These are phyloP conservation scores for Limnephilus rhombicus DNA, from an alignment of 2,888 invertebrate species.

Conservation along the genomic window DNA sequence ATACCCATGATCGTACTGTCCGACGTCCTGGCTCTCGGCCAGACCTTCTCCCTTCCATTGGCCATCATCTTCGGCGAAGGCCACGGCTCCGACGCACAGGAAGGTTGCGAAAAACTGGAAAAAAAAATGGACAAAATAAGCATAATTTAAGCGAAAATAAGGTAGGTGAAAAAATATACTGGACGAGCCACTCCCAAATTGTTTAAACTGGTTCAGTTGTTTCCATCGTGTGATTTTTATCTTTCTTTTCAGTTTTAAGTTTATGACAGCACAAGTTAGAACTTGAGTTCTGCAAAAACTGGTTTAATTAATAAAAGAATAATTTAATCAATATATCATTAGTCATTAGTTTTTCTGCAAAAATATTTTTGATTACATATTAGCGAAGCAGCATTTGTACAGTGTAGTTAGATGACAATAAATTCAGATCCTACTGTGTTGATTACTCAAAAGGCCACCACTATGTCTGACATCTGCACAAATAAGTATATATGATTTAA, in stretches of 20 bases:
- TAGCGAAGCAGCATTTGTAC: too few species aligned
- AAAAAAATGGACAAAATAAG: background rate
- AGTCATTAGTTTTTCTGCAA: background rate
- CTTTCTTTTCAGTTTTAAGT: background rate
- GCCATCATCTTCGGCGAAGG: slow-evolving; percentile 72
- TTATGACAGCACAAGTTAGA: background rate
- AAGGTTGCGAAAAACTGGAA: slow-evolving; percentile 60
- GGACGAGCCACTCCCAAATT: background rate
- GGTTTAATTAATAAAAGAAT: background rate
- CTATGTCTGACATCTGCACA: too few species aligned
- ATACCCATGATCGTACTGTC: slow-evolving; percentile 48
- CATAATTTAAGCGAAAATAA: background rate
- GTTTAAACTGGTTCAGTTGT: background rate
- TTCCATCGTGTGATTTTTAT: background rate
- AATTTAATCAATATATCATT: background rate
- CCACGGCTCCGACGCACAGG: slow-evolving; percentile 60
- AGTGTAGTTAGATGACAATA: too few species aligned
- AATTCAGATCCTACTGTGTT: too few species aligned
- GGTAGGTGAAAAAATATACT: background rate
- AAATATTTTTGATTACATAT: background rate
- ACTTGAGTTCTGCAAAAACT: background rate
- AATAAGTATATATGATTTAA: too few species aligned
- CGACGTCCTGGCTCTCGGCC: slow-evolving; percentile 68
- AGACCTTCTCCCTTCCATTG: slow-evolving; percentile 72
- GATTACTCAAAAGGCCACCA: too few species aligned